Evolutionary conservation across 2,113 vertebrate genomes (phyloP).

Genomic region (Thomomys bottae): DNA sequence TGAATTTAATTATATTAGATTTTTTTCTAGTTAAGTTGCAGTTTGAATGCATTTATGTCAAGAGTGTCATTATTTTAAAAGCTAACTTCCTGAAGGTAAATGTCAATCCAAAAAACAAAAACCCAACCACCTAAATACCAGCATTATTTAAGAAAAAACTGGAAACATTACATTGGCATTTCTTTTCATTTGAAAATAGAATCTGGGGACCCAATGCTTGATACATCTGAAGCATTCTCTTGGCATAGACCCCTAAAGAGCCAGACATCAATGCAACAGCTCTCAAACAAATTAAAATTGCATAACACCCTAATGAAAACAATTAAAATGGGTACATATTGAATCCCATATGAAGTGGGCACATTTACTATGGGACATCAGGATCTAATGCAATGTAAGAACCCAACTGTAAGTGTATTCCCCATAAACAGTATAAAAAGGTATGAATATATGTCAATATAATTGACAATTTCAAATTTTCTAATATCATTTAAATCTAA

Average conservation of each 20-base stretch:
- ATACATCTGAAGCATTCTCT: conserved; percentile 17
- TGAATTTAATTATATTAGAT: conserved; percentile 42
- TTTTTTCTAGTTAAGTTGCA: conserved; percentile 79
- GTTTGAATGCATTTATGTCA: conserved; percentile 74
- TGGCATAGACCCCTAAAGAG: neutral
- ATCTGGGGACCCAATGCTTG: neutral
- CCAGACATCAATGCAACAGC: neutral
- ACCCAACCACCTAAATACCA: neutral
- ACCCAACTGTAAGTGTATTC: conserved; percentile 22
- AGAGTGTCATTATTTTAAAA: conserved; percentile 79
- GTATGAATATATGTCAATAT: conserved; percentile 8
- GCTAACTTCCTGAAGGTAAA: conserved; percentile 74
- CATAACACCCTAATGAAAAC: neutral
- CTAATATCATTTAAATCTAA: neutral
- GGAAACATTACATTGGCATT: neutral
- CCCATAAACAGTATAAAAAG: neutral
- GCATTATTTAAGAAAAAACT: conserved; percentile 34
- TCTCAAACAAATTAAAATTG: conserved; percentile 21
- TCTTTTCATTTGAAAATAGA: conserved; percentile 23
- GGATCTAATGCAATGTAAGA: neutral
- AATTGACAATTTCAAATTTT: neutral
- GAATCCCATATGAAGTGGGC: neutral
- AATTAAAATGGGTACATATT: conserved; percentile 18
- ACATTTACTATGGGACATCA: neutral
- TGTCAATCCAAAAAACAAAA: conserved; percentile 53